Base-by-base conservation (phyloP, 1,140 invertebrate genomes). In the Drosophila gunungcola region DNA sequence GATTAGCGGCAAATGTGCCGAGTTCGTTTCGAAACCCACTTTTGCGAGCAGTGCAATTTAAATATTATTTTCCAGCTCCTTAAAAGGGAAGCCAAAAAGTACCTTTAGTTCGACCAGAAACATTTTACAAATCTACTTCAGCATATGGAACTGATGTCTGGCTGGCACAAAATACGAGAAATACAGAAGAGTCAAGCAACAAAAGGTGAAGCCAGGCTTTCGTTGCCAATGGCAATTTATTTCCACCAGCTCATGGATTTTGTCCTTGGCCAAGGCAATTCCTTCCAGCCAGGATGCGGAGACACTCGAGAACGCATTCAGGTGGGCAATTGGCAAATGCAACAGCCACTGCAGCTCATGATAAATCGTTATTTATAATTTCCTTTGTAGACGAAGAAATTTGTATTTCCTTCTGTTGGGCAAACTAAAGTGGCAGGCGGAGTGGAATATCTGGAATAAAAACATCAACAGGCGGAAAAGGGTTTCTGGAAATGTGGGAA, bases 311-410 rank as follows among this genome's bases (percentile, higher is more conserved):
- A 42, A 73, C 54, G 79, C 76, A 82, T 86, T 83, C 83, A 86
- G 79, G 83, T 86, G 83, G 86, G 70, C 84, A 79, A 86, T 83
- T 86, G 82, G 83, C 58, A 88, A 85, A 86, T 81, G 82, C 82
- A 81, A 69, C 64, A 46, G 62, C 58, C 72, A 73, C 42, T 78
- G 81, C 65, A 86, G 67, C 56, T 76, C 83, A 73, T 83, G 79
- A 86, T 86, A 86, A 88, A 86, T 86, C 67, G 83, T 88, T 88
- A 86, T 83, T 88, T 86, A 86, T 86, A 88, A 86, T 88, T 86
- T 86, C 65, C 83, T 79, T 83, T 79, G 75, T 83, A 83, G 83
- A 64, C 75, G 83, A 61, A 62, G 25, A 60, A 75, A 67, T 61
- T 61, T 68, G 25, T 57, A 49, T 80, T 52, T 61, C 36, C 27